phyloP scores from a whole-genome alignment of 2,113 vertebrate genomes.

The Etheostoma spectabile region DNA sequence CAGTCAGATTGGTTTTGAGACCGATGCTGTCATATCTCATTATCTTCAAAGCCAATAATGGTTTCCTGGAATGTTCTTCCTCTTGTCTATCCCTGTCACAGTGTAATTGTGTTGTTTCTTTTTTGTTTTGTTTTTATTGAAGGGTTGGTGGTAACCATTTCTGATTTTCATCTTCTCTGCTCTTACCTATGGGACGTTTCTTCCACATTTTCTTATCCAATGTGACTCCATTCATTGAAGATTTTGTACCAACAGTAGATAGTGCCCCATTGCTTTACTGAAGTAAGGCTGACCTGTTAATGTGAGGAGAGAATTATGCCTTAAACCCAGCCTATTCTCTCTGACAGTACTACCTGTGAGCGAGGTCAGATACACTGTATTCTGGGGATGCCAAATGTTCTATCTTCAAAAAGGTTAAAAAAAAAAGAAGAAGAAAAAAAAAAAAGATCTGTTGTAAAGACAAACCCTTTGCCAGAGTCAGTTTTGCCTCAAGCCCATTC shows the following conservation, averaged over 20 bases:
- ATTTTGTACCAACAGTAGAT: conserved; percentile 68
- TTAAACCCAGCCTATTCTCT: conserved; percentile 82
- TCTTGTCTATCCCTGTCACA: conserved; percentile 19
- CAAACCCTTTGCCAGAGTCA: conserved; percentile 62
- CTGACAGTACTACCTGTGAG: conserved; percentile 82
- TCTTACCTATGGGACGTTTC: conserved; percentile 42
- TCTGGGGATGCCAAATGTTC: conserved; percentile 77
- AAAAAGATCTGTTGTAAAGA: conserved; percentile 52
- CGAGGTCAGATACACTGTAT: conserved; percentile 67
- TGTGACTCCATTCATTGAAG: conserved; percentile 57
- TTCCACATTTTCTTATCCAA: conserved; percentile 53
- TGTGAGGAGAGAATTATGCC: conserved; percentile 78
- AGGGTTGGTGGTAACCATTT: conserved; percentile 53
- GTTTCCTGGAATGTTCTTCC: conserved; percentile 48
- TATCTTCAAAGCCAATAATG: conserved; percentile 45
- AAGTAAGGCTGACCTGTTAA: conserved; percentile 67
- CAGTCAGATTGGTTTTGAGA: conserved; percentile 62
- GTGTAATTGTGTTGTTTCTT: conserved; percentile 27
- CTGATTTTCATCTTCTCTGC: conserved; percentile 46
- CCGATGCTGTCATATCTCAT: conserved; percentile 55
- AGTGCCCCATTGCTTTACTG: conserved; percentile 55
- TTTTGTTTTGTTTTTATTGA: conserved; percentile 4
- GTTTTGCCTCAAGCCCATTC: conserved; percentile 78
- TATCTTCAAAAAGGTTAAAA: conserved; percentile 40
- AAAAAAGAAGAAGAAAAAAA: neutral